Conservation (phyloP, 1,140 invertebrate species). For the Bombus superbus region DNA sequence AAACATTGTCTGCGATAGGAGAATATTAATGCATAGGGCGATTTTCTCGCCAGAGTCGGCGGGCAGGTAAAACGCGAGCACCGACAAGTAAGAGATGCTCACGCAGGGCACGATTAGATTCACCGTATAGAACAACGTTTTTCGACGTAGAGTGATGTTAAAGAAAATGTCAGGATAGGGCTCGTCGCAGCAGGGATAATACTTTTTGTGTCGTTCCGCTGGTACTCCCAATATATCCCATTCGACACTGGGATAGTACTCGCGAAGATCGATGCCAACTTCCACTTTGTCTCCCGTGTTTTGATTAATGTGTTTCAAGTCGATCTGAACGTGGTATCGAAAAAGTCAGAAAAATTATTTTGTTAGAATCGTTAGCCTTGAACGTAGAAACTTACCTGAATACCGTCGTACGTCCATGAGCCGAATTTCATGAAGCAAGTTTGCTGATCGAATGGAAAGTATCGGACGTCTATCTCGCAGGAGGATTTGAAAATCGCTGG, state of each 20-base stretch:
- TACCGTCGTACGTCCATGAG: conserved; percentile 99
- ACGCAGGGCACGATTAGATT: conserved; percentile 97
- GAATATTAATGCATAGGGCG: conserved; percentile 98
- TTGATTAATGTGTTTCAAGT: conserved; percentile 95
- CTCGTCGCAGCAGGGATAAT: conserved; percentile 94
- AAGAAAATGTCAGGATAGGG: conserved; percentile 98
- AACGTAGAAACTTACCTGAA: conserved; percentile 86
- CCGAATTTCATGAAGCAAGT: conserved; percentile 98
- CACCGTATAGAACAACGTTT: conserved; percentile 98
- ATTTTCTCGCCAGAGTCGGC: conserved; percentile 99
- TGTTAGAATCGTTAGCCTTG: no score
- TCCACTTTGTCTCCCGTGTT: conserved; percentile 90
- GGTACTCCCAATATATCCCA: conserved; percentile 98
- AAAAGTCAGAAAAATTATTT: neutral
- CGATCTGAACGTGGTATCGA: conserved; percentile 86
- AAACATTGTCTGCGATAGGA: conserved; percentile 99
- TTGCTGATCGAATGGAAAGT: conserved; percentile 99
- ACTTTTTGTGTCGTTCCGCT: conserved; percentile 94
- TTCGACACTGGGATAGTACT: conserved; percentile 98
- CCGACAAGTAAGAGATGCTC: conserved; percentile 95
- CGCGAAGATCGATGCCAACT: conserved; percentile 95
- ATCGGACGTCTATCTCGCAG: conserved; percentile 97
- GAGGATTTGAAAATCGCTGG: conserved; percentile 99
- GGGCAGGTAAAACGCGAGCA: conserved; percentile 98
- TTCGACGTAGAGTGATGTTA: conserved; percentile 97